Evolutionary conservation across 2,113 vertebrate genomes (phyloP).

Genomic region (Calyptomena viridis): DNA sequence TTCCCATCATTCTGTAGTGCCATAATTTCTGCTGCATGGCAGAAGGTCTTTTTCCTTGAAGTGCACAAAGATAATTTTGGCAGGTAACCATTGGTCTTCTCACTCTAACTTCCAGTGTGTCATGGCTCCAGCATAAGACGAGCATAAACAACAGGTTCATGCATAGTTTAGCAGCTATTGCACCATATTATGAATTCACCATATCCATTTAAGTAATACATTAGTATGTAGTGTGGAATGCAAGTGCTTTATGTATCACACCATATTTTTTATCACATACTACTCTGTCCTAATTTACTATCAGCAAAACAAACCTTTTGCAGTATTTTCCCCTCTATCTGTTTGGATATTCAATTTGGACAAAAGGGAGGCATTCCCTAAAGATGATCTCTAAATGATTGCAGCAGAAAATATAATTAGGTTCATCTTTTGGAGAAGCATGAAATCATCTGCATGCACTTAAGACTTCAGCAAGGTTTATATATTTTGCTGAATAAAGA

Average conservation of each 20-base stretch:
- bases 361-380: not conserved
- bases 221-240: not conserved
- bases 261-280: not conserved
- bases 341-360: not conserved
- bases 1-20: not conserved
- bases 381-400: not conserved
- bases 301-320: not conserved
- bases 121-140: not conserved
- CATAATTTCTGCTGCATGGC: not conserved
- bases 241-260: not conserved
- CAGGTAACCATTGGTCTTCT: not conserved
- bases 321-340: not conserved
- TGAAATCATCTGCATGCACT: constrained; percentile 32
- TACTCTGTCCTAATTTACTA: not conserved
- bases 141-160: constrained; percentile 17
- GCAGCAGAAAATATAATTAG: constrained; percentile 36
- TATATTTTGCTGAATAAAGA: not conserved
- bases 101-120: not conserved
- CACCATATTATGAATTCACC: not conserved
- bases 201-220: constrained; percentile 3
- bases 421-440: constrained; percentile 8
- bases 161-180: not conserved
- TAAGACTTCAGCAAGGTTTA: constrained; percentile 3
- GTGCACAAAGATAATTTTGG: not conserved
- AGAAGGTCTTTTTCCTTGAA: not conserved